These are phyloP conservation scores for Theretra japonica DNA, from an alignment of 2,888 invertebrate genomes.

Conservation along the genomic window DNA sequence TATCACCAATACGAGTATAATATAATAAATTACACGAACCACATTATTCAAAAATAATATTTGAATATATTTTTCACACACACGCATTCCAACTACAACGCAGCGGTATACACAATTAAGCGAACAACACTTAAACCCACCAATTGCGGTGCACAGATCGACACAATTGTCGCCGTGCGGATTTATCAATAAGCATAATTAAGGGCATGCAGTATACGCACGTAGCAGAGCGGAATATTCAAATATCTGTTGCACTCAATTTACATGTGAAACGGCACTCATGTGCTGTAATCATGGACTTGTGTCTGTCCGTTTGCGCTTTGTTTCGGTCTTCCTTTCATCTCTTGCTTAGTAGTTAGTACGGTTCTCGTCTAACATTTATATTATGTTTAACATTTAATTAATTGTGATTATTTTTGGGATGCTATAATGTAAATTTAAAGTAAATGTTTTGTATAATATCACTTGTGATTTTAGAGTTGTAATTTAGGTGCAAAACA, in stretches of 20 bases:
- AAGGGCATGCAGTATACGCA: conserved; percentile 3
- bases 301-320: conserved; percentile 30
- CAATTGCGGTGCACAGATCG: conserved; percentile 12
- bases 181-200: conserved; percentile 25
- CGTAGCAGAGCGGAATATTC: conserved; percentile 29
- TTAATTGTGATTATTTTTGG: neutral
- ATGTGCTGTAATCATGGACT: conserved; percentile 40
- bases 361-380: too few species aligned
- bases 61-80: neutral
- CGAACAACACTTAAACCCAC: conserved; percentile 15
- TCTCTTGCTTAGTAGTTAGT: neutral
- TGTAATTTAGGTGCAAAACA: too few species aligned
- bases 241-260: conserved; percentile 36
- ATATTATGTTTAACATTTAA: too few species aligned
- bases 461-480: too few species aligned
- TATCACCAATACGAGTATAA: too few species aligned
- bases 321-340: conserved; percentile 1
- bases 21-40: too few species aligned
- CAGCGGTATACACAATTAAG: neutral
- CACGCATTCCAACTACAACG: neutral
- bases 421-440: too few species aligned
- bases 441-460: too few species aligned
- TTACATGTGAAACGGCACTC: conserved; percentile 47
- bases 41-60: too few species aligned
- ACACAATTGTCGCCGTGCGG: conserved; percentile 14